Conservation (phyloP, 2,888 invertebrate genomes). For the Nomada fabriciana region DNA sequence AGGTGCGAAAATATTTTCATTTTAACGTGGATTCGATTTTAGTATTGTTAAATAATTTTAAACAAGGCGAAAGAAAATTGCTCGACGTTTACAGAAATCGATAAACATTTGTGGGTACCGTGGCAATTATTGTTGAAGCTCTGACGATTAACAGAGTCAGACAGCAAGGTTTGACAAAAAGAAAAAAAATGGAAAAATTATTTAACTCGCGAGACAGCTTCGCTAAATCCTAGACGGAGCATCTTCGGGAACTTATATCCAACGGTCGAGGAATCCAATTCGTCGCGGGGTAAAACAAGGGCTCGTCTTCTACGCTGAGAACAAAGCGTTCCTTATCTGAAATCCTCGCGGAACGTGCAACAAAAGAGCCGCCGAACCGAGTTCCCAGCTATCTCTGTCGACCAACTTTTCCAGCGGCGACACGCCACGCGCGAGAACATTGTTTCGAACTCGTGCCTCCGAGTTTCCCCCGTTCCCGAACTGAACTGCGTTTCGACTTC, state of each 20-base stretch:
- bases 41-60: too few species aligned
- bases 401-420: slow-evolving; percentile 59
- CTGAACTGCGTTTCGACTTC: slow-evolving; percentile 67
- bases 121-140: too few species aligned
- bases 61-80: too few species aligned
- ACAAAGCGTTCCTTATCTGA: slow-evolving; percentile 51
- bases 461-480: neutral
- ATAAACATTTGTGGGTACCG: too few species aligned
- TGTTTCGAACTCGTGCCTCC: slow-evolving; percentile 45
- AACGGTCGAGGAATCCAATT: slow-evolving; percentile 6
- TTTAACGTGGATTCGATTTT: too few species aligned
- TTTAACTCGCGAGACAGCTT: neutral
- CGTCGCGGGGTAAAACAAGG: neutral
- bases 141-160: too few species aligned
- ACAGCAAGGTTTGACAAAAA: too few species aligned
- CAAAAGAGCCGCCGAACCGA: slow-evolving; percentile 42
- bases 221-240: neutral
- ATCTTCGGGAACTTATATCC: neutral
- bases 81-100: too few species aligned
- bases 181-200: too few species aligned
- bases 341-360: slow-evolving; percentile 48
- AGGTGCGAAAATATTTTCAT: too few species aligned
- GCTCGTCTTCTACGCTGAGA: neutral
- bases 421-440: slow-evolving; percentile 55
- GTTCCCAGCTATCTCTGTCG: slow-evolving; percentile 20